Base-by-base conservation (phyloP, 2,797 vertebrate genomes). In the Acomys russatus region DNA sequence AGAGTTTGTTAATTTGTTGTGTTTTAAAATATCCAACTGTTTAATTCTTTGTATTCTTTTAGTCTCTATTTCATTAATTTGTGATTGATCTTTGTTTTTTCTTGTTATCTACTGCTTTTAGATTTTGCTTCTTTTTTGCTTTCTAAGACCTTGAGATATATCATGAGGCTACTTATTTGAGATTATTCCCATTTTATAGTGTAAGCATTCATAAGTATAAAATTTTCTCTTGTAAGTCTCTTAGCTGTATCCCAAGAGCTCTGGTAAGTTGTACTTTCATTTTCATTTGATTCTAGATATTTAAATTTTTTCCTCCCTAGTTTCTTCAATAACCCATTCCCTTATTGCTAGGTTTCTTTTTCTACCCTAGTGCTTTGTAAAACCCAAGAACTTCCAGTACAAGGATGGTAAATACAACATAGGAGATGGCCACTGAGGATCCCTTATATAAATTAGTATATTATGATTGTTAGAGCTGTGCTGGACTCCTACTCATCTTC, bases 301-400 rank as follows among this genome's bases (percentile, higher is more conserved):
- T 64, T 83, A 82, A 64, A 30, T 63, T 64, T 64, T 63, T 64
- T 64, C 63, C 25, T 49, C 17, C 61, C 35, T 44, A 61, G 64
- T 64, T 64, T 49, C 38, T 64, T 64, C 35, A 30, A 30, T 30
- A 23, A 64, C 25, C 15, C 68, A 56, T 9, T 25, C 9, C 23
- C 22, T 28, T 80, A n/a, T 71, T 94, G 35, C n/a, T 82, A 63
- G 28, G 70, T 87, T 66, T 93, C n/a, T 17, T 89, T 80, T 86
- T 80, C 66, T 91, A 95, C 18, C 49, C 51, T 15, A 64, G 61
- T 78, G 80, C 90, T 94, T 61, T 90, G 70, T 90, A 54, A 94
- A 89, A 83, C n/a, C 28, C 59, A n/a, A 76, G 63, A 83, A 49
- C 71, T 95, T 84, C 38, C 28, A 79, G 14, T 63, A 23, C 23